Percentiles rank a stretch among this genome's conserved stretches.
phyloP scores from a whole-genome alignment of 2,113 vertebrate genomes.

The Cinclus cinclus region DNA sequence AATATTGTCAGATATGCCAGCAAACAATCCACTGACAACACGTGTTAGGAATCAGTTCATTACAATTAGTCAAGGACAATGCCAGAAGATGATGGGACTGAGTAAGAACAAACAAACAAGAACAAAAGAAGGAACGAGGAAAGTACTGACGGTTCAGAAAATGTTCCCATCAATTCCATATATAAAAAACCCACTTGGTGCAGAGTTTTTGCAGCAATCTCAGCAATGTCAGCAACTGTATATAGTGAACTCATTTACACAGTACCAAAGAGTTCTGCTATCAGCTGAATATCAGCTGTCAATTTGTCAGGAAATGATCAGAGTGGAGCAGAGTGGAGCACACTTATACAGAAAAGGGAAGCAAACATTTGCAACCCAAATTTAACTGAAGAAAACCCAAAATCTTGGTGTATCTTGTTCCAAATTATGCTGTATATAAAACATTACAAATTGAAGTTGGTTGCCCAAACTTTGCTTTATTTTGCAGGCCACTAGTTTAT shows the following conservation, averaged over 20 bases:
- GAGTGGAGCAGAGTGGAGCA: not conserved
- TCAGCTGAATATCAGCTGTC: not conserved
- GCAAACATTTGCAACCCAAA: not conserved
- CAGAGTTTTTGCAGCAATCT: not conserved
- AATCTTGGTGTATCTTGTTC: not conserved
- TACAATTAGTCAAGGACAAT: constrained; percentile 37
- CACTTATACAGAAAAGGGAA: not conserved
- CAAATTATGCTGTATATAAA: not conserved
- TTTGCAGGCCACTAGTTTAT: not conserved
- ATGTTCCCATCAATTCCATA: not conserved
- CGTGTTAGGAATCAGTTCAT: constrained; percentile 3
- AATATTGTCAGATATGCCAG: constrained; percentile 25
- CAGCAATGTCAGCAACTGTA: not conserved
- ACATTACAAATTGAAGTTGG: not conserved
- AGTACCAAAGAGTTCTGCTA: not conserved
- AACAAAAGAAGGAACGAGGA: not conserved
- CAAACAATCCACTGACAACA: constrained; percentile 19
- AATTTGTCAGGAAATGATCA: not conserved
- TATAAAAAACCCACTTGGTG: not conserved
- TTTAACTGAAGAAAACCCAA: not conserved
- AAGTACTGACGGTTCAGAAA: constrained; percentile 2
- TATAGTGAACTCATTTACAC: not conserved
- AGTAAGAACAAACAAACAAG: constrained; percentile 12
- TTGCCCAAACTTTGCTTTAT: not conserved
- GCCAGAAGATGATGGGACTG: constrained; percentile 2